Base-by-base conservation (phyloP, 2,113 vertebrate species). In the Elephas maximus region DNA sequence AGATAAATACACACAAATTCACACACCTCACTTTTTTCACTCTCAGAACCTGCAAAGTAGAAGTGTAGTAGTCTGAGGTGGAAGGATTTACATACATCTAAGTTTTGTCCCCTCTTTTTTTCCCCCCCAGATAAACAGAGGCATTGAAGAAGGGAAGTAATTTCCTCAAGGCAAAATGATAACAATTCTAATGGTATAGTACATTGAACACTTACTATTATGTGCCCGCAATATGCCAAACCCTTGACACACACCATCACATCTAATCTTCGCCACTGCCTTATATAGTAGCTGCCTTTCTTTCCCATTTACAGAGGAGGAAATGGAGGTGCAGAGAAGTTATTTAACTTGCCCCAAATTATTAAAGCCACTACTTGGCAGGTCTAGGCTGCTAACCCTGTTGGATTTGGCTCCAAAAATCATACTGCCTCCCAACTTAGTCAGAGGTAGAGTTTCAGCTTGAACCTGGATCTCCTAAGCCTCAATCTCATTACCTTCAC, bases 141-240 rank as follows among this genome's bases (percentile, higher is more conserved):
- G 48, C 37, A 41, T 71, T 30, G 86, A 37, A 80, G 28, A 83
- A 69, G 63, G 26, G 53, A 79, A 63, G 11, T 28, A 2, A 30
- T 82, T 90, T 93, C 65, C 67, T 51, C 8, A 80, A 94, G 65
- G 28, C 30, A 76, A 88, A 92, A 62, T 4, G 6, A n/a, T 76
- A 77, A 33, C 45, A 24, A 60, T 60, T 79, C 33, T 60, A 51
- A 90, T n/a, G 51, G 60, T 17, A 30, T 0, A 88, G 45, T 8
- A 14, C 45, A 53, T 4, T 17, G 67, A 89, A 44, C 33, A 79
- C 12, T 82, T 83, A 85, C 8, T 57, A 37, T 6, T 65, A 57
- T 8, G 41, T 28, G 48, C 23, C 11, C 11, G 71, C 71, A 44
- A 24, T 3, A 18, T 28, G 28, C 15, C 60, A 28, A 8, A 30